Base-by-base conservation (phyloP, 2,113 vertebrate genomes). In the Tychaedon coryphoeus region DNA sequence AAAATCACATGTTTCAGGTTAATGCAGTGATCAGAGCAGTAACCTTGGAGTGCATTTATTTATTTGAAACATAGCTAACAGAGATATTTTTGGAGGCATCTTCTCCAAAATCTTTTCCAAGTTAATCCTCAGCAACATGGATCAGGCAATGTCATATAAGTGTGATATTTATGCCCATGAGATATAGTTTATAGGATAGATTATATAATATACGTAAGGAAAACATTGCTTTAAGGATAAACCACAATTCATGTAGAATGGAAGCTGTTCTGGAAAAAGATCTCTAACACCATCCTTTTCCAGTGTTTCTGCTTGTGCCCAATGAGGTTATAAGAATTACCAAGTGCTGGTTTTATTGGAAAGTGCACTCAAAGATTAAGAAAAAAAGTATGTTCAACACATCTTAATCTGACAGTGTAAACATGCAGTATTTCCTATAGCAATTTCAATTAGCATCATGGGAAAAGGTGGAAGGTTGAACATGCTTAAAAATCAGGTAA, bases 221-320 rank as follows among this genome's bases (percentile, higher is more conserved):
- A 80, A 85, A 42, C 5, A 22, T 14, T 66, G 28, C 22, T 86
- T 75, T 45, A 61, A 9, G 36, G 12, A 36, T 87, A 74, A 81
- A 66, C 28, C 25, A 16, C 22, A 34, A 6, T 17, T 20, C 6
- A 36, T 4, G 5, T 19, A 51, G n/a, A 76, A 65, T 26, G 36
- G 40, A 79, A 88, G 24, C 12, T 50, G 15, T n/a, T 92, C 45
- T 69, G 31, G 31, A 40, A 79, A 90, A 40, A 60, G 8, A 19
- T 14, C 6, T 76, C 40, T 65, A 76, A 26, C 10, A 20, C 1
- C 0, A 0, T 12, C 54, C 19, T 77, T 43, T 40, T 57, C 9
- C 29, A 76, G 25, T 10, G 12, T 57, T 84, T 73, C 54, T 79
- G 14, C 24, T 42, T 58, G 31, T 25, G 14, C 16, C 19, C 11